Conservation (phyloP, 1,140 invertebrate species). For the Dreissena polymorpha region DNA sequence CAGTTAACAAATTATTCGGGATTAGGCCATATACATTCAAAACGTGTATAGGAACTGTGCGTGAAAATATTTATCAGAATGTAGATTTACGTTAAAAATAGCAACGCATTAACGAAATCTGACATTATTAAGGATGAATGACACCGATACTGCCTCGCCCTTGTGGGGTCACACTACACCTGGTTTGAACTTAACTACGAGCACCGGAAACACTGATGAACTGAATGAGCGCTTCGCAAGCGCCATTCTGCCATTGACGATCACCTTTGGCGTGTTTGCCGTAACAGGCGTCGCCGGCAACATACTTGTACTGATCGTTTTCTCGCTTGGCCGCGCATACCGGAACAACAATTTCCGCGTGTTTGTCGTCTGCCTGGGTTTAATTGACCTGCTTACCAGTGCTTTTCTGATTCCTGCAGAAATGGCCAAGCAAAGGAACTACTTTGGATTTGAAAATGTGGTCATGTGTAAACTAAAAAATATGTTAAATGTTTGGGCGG, state of each 20-base stretch:
- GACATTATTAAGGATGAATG: no score
- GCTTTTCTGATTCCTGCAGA: slow-evolving; percentile 45
- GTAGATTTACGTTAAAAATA: no score
- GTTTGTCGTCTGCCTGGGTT: slow-evolving; percentile 37
- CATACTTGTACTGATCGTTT: slow-evolving; percentile 43
- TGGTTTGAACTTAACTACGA: not conserved
- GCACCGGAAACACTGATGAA: slow-evolving; percentile 26
- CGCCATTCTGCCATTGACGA: slow-evolving; percentile 26
- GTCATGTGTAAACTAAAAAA: slow-evolving; percentile 43
- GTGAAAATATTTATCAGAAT: no score
- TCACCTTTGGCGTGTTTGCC: slow-evolving; percentile 19
- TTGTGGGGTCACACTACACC: not conserved
- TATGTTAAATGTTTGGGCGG: slow-evolving; percentile 38
- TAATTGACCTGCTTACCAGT: slow-evolving; percentile 42
- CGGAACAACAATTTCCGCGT: slow-evolving; percentile 37
- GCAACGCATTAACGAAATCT: no score
- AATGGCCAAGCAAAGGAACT: slow-evolving; percentile 32
- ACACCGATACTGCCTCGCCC: not conserved
- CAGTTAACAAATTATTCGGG: no score
- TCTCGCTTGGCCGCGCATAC: slow-evolving; percentile 30
- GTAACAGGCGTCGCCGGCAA: slow-evolving; percentile 49
- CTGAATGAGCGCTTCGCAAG: slow-evolving; percentile 33
- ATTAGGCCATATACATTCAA: no score
- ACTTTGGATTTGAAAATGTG: slow-evolving; percentile 38
- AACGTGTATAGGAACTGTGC: no score